Conservation (phyloP, 2,113 vertebrate genomes). For the Triplophysa rosa region DNA sequence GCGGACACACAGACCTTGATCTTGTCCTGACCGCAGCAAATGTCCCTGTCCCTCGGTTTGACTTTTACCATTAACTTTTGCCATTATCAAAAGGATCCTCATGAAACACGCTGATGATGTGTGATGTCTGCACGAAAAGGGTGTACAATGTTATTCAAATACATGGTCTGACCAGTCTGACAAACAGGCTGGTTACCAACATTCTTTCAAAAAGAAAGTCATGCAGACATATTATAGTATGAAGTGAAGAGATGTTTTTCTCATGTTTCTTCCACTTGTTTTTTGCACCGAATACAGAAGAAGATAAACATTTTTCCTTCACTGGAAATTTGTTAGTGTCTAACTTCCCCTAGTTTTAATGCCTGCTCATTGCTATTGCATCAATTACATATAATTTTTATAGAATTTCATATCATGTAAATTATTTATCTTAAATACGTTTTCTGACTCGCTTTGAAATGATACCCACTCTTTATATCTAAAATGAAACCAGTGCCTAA, state of each 20-base stretch:
- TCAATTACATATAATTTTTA: background rate
- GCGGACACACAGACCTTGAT: background rate
- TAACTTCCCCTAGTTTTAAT: background rate
- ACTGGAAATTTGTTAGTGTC: background rate
- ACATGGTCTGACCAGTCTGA: too few relatives aligned
- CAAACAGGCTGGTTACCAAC: background rate
- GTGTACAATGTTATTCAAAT: too few relatives aligned
- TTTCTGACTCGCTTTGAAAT: background rate
- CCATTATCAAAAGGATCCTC: too few relatives aligned
- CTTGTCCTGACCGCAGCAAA: slow-evolving; percentile 6
- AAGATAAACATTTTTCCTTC: background rate
- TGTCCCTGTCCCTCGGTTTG: background rate
- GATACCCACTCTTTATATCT: slow-evolving; percentile 16
- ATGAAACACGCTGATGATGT: too few relatives aligned
- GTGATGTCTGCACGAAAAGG: too few relatives aligned
- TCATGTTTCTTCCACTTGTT: background rate
- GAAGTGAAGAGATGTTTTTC: background rate
- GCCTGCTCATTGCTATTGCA: background rate
- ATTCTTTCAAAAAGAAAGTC: background rate
- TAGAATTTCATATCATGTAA: background rate
- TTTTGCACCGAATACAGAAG: background rate
- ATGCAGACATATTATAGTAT: too few relatives aligned
- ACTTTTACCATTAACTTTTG: background rate
- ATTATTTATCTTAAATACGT: background rate
- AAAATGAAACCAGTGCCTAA: slow-evolving; percentile 15